These are phyloP conservation scores for Leptopilina drosophilae DNA, from an alignment of 2,888 invertebrate genomes.

Conservation along the genomic window DNA sequence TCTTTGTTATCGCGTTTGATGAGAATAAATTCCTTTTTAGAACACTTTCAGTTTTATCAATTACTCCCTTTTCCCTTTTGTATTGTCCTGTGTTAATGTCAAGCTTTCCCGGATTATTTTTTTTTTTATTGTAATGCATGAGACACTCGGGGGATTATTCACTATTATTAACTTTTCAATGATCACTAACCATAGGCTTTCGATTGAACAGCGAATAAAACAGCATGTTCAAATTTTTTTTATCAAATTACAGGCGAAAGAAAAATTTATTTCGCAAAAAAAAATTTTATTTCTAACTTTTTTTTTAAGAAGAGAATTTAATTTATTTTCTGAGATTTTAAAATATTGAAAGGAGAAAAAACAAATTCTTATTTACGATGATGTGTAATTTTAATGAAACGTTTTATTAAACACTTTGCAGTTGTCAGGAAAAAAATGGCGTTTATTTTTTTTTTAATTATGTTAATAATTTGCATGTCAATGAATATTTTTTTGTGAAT, in stretches of 20 bases:
- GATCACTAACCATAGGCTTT: neutral
- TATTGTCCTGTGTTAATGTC: constrained; percentile 50
- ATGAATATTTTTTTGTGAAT: neutral
- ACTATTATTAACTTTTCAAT: constrained; percentile 25
- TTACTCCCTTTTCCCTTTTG: constrained; percentile 53
- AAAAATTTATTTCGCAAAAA: too few species aligned
- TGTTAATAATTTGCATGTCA: constrained; percentile 6
- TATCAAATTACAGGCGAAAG: too few species aligned
- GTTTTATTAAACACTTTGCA: neutral
- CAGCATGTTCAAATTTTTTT: too few species aligned
- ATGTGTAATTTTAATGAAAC: neutral
- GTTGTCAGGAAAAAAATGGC: neutral
- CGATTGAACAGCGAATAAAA: neutral
- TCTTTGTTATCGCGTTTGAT: constrained; percentile 46
- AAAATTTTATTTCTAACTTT: too few species aligned
- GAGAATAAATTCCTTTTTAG: constrained; percentile 63
- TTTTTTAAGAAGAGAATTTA: neutral
- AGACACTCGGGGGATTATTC: neutral
- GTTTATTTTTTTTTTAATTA: neutral
- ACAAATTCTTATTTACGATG: neutral
- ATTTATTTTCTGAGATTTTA: neutral
- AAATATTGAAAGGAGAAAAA: neutral
- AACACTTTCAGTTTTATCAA: constrained; percentile 62
- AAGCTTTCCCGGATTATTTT: constrained; percentile 23
- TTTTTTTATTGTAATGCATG: constrained; percentile 22